phyloP scores from a whole-genome alignment of 35 echinoderm and acorn worm genomes.

The Amphiura filiformis region DNA sequence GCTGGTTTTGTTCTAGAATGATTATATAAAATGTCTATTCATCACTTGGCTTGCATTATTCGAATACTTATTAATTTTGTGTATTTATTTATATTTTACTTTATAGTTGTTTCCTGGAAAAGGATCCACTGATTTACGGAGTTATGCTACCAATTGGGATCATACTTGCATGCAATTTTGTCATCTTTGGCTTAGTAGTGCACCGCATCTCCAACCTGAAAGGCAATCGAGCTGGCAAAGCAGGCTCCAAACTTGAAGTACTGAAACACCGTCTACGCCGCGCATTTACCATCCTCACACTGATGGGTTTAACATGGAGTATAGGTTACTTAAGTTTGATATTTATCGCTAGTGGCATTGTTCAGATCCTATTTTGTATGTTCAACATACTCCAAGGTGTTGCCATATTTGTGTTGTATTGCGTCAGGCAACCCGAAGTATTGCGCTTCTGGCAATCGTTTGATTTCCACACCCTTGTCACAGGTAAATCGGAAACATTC shows the following conservation, averaged over 20 bases:
- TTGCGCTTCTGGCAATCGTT: too few relatives aligned
- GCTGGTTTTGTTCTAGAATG: too few relatives aligned
- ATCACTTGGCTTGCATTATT: too few relatives aligned
- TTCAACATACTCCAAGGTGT: constrained; percentile 52
- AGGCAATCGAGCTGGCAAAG: background rate
- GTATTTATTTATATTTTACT: too few relatives aligned
- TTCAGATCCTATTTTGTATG: constrained; percentile 51
- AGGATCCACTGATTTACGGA: constrained; percentile 21
- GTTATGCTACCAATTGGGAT: constrained; percentile 41
- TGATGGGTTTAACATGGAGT: constrained; percentile 55
- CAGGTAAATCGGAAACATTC: too few relatives aligned
- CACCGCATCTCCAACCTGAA: constrained; percentile 8
- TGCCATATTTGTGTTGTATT: constrained; percentile 60
- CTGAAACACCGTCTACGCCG: too few relatives aligned
- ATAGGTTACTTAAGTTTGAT: constrained; percentile 34
- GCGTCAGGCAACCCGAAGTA: constrained; percentile 39
- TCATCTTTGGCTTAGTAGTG: constrained; percentile 42
- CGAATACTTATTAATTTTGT: too few relatives aligned
- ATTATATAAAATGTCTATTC: too few relatives aligned
- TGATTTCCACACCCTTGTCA: too few relatives aligned
- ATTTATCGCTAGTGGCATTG: constrained; percentile 11
- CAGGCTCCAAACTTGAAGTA: too few relatives aligned
- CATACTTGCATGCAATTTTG: constrained; percentile 41
- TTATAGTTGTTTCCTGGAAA: too few relatives aligned
- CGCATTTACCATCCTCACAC: constrained; percentile 32